A percentile compares a stretch with the other conserved stretches of the same genome.
Evolutionary conservation across 2,888 invertebrate genomes (phyloP).

Genomic region (Drosophila subquinaria): DNA sequence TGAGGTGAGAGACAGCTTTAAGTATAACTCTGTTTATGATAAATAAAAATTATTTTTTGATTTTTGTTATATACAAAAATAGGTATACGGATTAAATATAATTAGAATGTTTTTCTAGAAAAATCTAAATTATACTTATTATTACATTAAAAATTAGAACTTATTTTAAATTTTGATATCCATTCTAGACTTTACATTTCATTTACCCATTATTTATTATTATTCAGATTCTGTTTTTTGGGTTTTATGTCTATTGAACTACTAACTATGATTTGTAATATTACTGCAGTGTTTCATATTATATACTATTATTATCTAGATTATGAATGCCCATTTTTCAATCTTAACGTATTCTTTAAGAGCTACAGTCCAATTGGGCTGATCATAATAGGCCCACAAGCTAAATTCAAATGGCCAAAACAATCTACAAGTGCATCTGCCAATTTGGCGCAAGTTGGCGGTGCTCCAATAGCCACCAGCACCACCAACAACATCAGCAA

Average conservation of each 20-base stretch:
- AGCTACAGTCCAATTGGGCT: constrained; percentile 38
- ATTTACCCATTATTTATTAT: too few species aligned
- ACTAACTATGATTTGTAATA: background rate
- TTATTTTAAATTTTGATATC: too few species aligned
- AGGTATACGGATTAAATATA: too few species aligned
- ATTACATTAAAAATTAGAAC: too few species aligned
- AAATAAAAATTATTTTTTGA: too few species aligned
- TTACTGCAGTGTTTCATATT: background rate
- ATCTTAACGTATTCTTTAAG: constrained; percentile 1
- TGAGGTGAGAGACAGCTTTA: constrained; percentile 38
- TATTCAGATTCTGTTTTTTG: too few species aligned
- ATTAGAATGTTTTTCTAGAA: too few species aligned
- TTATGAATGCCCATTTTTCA: background rate
- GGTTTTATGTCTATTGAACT: background rate
- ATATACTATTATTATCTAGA: background rate
- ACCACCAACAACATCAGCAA: background rate
- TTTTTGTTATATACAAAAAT: too few species aligned
- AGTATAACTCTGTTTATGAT: background rate
- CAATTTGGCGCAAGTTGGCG: constrained; percentile 58
- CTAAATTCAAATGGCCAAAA: constrained; percentile 35
- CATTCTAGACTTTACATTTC: too few species aligned
- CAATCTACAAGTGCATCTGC: constrained; percentile 54
- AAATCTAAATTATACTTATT: too few species aligned
- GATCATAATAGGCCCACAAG: constrained; percentile 39
- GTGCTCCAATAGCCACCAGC: constrained; percentile 45